Base-by-base conservation (phyloP, 2,888 invertebrate species). In the Holacanthella duospinosa region DNA sequence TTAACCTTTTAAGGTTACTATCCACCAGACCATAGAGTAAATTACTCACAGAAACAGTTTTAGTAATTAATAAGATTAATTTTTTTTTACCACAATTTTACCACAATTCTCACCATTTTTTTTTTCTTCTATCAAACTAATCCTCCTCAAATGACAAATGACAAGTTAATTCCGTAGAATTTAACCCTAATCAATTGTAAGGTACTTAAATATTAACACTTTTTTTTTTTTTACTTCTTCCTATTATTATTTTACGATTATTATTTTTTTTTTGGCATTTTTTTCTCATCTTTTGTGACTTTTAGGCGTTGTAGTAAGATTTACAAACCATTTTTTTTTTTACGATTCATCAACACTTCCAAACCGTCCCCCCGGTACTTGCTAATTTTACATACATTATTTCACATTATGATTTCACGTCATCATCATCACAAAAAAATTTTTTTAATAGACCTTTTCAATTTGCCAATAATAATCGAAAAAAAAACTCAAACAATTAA, bases 131-230 rank as follows among this genome's bases (percentile, higher is more conserved):
- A 36, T 36, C 36, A 6, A 9, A 9, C 16, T 6, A 36, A 36
- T 36, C n/a, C n/a, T n/a, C n/a, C n/a, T n/a, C n/a, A n/a, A 36
- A 36, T 36, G 36, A 36, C 36, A 36, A 36, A 36, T 48, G 48
- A 48, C 48, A 48, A 48, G 48, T 48, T n/a, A 48, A n/a, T 48
- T 16, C 36, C 6, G 36, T 16, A 12, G 36, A 21, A 48, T 21
- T 48, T 48, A 21, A 48, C 48, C 48, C 6, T 36, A 36, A 36
- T 36, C 36, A 36, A 36, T 36, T 36, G n/a, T n/a, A 48, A 48
- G 48, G 48, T 48, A 48, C 48, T 48, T 48, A 48, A n/a, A 48
- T n/a, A n/a, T n/a, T 48, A 48, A n/a, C 21, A 48, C 48, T 48
- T n/a, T n/a, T 21, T 48, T 48, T n/a, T 48, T 48, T 48, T 48